Evolutionary conservation across 1,140 invertebrate genomes (phyloP).

Genomic region (Heterodera schachtii): DNA sequence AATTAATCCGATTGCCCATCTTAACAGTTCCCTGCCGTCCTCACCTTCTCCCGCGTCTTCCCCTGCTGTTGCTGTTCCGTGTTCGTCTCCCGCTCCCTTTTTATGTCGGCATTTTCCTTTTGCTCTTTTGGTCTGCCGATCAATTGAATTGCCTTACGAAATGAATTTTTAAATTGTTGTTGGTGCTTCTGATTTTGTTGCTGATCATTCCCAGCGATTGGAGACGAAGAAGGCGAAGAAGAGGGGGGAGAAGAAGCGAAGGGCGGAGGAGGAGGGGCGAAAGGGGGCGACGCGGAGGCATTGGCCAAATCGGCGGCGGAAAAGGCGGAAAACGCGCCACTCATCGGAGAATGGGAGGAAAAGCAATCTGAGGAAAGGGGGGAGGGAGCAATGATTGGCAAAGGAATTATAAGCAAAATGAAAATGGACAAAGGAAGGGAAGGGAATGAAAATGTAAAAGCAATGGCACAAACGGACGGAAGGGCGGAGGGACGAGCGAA

Average conservation of each 20-base stretch:
- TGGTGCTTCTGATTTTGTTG: background rate
- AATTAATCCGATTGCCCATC: background rate
- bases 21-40: too few species aligned
- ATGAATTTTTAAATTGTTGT: background rate
- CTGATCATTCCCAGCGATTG: background rate
- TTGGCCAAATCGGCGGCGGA: background rate
- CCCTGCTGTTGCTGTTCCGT: background rate
- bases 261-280: background rate
- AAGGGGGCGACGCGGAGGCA: too few species aligned
- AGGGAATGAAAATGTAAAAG: background rate
- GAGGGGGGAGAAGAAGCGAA: background rate
- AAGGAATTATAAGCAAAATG: background rate
- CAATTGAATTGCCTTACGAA: slow-evolving; percentile 6
- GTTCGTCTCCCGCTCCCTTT: background rate
- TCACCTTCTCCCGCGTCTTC: background rate
- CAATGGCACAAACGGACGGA: background rate
- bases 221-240: background rate
- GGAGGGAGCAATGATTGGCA: background rate
- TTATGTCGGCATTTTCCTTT: background rate
- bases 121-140: background rate
- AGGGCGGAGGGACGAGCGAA: background rate
- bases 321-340: background rate
- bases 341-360: background rate
- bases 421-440: background rate
- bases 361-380: background rate